These are phyloP conservation scores for Lomographa bimaculata DNA, from an alignment of 2,888 invertebrate species.

Conservation along the genomic window DNA sequence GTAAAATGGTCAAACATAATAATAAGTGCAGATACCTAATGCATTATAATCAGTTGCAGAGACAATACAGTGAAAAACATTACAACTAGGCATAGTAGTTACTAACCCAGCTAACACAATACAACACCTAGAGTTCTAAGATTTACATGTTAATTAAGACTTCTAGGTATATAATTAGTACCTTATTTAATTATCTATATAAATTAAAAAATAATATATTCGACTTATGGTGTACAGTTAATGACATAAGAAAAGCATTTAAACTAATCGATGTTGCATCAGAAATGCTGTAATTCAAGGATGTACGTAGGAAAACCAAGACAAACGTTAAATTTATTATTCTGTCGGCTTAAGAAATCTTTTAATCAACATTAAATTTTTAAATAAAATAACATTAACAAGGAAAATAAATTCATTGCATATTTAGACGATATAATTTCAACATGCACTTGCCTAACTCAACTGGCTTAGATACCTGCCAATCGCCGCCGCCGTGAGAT, in stretches of 20 bases:
- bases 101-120: conserved; percentile 20
- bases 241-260: too few species aligned
- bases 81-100: conserved; percentile 16
- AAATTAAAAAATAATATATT: conserved; percentile 16
- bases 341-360: too few species aligned
- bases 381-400: background rate
- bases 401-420: background rate
- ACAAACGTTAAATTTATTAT: too few species aligned
- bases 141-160: conserved; percentile 7
- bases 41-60: conserved; percentile 27
- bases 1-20: conserved; percentile 11
- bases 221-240: too few species aligned
- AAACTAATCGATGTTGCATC: too few species aligned
- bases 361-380: too few species aligned
- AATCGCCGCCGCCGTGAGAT: conserved; percentile 31
- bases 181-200: too few species aligned
- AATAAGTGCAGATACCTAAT: conserved; percentile 27
- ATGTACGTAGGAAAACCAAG: too few species aligned
- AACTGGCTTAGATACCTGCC: conserved; percentile 29
- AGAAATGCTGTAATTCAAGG: too few species aligned
- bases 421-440: conserved; percentile 4
- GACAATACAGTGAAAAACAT: conserved; percentile 10
- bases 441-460: conserved; percentile 11
- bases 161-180: conserved; percentile 8
- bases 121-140: conserved; percentile 3